Base-by-base conservation (phyloP, 2,888 invertebrate genomes). In the Esperia sulphurella region DNA sequence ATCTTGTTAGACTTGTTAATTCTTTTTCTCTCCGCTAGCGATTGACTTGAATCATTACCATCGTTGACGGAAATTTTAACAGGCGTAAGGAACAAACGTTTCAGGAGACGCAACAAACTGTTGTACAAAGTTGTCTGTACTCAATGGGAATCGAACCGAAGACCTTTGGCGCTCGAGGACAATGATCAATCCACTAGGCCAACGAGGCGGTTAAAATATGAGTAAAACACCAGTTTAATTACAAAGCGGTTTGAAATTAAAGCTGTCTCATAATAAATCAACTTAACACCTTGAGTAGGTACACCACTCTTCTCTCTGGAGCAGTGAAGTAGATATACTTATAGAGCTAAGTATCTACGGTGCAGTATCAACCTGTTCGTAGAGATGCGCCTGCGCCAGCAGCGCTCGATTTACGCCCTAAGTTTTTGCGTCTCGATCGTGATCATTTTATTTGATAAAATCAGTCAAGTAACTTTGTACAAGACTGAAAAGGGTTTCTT, bases 381-480 rank as follows among this genome's bases (percentile, higher is more conserved):
- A 21, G 21, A 21, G 21, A 21, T 21, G 21, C 21, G 21, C 21
- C 21, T 33, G 9, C 9, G 33, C 12, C 38, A 28, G 28, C 29
- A 3, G n/a, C 37, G 45, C 45, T 44, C 35, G 35, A 37, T 40
- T 28, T 37, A 31, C 14, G 37, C 38, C 39, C 39, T 14, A 38
- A 35, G 38, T 39, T 46, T 46, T 46, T 46, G 46, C 46, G 41
- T 3, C 39, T 33, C 40, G 14, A 43, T 46, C 41, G 46, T 41
- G 33, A 33, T 46, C 33, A 46, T 46, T 41, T 46, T 41, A 46
- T 41, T 46, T 41, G 46, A 45, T 39, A 40, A 38, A 40, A 40
- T 45, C 21, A 2, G 21, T 5, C 21, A 21, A 21, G 21, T 21
- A 21, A 21, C 14, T 14, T 8, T 14, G 21, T 33, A 14, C 35